Base-by-base conservation (phyloP, 2,113 vertebrate species). In the Actenoides lindsayi region DNA sequence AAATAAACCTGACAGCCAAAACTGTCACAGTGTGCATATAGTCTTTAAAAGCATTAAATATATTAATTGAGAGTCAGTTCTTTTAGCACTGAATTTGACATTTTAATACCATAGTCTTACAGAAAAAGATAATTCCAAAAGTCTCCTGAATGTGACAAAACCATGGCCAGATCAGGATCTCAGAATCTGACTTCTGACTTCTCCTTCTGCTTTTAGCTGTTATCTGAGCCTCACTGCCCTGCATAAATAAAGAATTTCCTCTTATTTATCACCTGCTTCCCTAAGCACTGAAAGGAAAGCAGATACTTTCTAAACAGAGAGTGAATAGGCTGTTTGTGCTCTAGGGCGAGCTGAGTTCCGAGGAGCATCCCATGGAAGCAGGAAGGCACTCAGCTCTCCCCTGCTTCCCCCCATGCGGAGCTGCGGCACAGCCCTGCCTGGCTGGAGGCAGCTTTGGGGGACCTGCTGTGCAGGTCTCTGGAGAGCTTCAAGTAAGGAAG, bases 371-470 rank as follows among this genome's bases (percentile, higher is more conserved):
- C 23, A 3, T 15, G 37, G 48, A 25, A 54, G 54, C 0, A 1
- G 64, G 54, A 28, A 65, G 63, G 59, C 35, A 53, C 31, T 5
- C 8, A 24, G 44, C 63, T 62, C 41, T 27, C 27, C 6, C 1
- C 24, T 33, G 24, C 62, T 63, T 56, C 62, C 35, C 31, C 0
- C 0, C 1, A 5, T 7, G 23, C 33, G 6, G 1, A n/a, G 25
- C 14, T 65, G 27, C 1, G 19, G 64, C 54, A 50, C 54, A 62
- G 68, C 50, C 68, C 63, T 56, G 33, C 35, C 48, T 53, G 87
- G 73, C 16, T 35, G 39, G 10, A 18, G 21, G 10, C 35, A 46
- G 57, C 41, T 41, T 15, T 17, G 31, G 53, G 46, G 20, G 17
- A 41, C 41, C 33, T 30, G 31, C 41, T 0, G 0, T 7, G 9